These are phyloP conservation scores for Atherinosoma microstoma DNA, from an alignment of 2,797 vertebrate genomes.

Conservation along the genomic window DNA sequence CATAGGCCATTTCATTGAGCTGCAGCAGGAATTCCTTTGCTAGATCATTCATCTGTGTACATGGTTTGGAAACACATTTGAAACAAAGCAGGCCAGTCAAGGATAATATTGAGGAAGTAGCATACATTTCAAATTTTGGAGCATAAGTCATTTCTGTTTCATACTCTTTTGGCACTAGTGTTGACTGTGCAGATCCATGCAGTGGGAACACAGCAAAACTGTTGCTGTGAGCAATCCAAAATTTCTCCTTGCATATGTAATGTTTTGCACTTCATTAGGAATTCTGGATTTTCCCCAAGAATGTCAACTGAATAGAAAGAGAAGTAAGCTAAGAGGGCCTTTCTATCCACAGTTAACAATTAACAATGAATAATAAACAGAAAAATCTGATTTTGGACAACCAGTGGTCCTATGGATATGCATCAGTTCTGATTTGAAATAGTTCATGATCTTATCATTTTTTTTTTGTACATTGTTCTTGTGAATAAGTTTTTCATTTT, in stretches of 20 bases:
- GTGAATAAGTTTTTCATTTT: conserved; percentile 29
- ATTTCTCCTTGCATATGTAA: conserved; percentile 81
- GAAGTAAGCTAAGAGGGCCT: conserved; percentile 72
- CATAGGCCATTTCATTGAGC: conserved; percentile 84
- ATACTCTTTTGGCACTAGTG: conserved; percentile 57
- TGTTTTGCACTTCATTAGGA: conserved; percentile 81
- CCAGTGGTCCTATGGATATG: conserved; percentile 50
- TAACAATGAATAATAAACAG: conserved; percentile 79
- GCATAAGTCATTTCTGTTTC: conserved; percentile 73
- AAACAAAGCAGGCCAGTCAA: conserved; percentile 86
- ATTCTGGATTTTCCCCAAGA: conserved; percentile 84
- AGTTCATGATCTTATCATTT: conserved; percentile 35
- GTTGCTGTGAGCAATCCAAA: conserved; percentile 68
- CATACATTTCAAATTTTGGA: conserved; percentile 80
- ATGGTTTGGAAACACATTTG: conserved; percentile 84
- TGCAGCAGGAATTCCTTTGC: conserved; percentile 81
- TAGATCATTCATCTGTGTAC: conserved; percentile 85
- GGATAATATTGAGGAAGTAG: conserved; percentile 87
- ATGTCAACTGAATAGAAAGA: conserved; percentile 78
- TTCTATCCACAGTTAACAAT: conserved; percentile 77
- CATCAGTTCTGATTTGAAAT: conserved; percentile 47
- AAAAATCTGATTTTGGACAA: conserved; percentile 46
- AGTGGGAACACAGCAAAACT: conserved; percentile 54
- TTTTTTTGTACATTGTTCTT: conserved; percentile 32
- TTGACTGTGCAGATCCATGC: conserved; percentile 55